Conservation (phyloP, 2,888 invertebrate genomes). For the Stenolophus ochropezus region DNA sequence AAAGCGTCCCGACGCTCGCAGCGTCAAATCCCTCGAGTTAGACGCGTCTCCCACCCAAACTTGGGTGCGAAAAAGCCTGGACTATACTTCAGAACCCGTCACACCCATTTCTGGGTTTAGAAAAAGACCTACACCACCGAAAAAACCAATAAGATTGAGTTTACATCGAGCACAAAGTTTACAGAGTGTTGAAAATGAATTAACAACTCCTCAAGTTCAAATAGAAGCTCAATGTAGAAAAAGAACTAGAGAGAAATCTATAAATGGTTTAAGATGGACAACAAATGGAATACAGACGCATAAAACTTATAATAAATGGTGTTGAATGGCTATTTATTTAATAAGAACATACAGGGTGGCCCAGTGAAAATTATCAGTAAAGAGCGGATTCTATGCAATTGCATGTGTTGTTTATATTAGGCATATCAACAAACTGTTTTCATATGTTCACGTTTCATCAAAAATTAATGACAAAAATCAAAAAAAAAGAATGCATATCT, state of each 20-base stretch:
- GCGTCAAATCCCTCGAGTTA: slow-evolving; percentile 84
- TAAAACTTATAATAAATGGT: slow-evolving; percentile 18
- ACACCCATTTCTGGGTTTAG: slow-evolving; percentile 65
- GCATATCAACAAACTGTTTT: too few species aligned
- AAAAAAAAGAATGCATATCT: too few species aligned
- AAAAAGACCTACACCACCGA: slow-evolving; percentile 84
- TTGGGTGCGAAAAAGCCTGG: slow-evolving; percentile 69
- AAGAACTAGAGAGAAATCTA: slow-evolving; percentile 7
- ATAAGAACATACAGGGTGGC: too few species aligned
- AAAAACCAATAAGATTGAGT: slow-evolving; percentile 88
- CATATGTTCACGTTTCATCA: too few species aligned
- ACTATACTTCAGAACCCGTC: slow-evolving; percentile 78
- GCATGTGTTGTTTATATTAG: too few species aligned
- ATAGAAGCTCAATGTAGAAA: background rate
- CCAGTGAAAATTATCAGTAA: too few species aligned
- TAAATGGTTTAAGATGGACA: slow-evolving; percentile 29
- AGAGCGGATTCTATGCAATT: too few species aligned
- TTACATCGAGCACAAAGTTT: slow-evolving; percentile 89
- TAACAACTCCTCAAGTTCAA: background rate
- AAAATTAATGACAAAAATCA: too few species aligned
- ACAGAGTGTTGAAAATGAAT: slow-evolving; percentile 79
- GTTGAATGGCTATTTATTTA: too few species aligned
- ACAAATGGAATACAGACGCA: background rate
- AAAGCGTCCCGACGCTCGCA: slow-evolving; percentile 73
- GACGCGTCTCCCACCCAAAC: slow-evolving; percentile 72